Evolutionary conservation across 2,888 invertebrate genomes (phyloP).

Genomic region (Poecilobothrus nobilitatus): DNA sequence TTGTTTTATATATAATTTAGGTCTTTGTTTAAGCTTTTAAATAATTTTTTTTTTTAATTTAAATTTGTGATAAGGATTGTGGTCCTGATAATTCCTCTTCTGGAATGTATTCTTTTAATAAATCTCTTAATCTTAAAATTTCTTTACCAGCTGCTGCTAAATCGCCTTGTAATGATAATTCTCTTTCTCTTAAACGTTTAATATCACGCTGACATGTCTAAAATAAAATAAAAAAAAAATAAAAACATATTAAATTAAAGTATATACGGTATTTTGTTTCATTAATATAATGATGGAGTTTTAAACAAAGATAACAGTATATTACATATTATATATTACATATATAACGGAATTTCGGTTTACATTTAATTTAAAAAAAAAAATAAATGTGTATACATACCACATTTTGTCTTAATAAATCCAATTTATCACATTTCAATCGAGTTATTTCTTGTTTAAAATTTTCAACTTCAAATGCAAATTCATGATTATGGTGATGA

Average conservation of each 20-base stretch:
- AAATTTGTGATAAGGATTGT: background rate
- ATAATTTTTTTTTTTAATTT: background rate
- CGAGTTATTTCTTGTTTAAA: slow-evolving; percentile 73
- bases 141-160: slow-evolving; percentile 71
- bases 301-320: no score
- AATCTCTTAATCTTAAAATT: slow-evolving; percentile 60
- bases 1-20: no score
- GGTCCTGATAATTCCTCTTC: slow-evolving; percentile 9
- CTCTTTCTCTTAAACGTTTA: slow-evolving; percentile 76
- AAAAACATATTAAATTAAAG: background rate
- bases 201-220: slow-evolving; percentile 88
- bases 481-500: slow-evolving; percentile 42
- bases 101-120: slow-evolving; percentile 53
- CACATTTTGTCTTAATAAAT: slow-evolving; percentile 83
- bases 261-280: background rate
- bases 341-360: no score
- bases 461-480: slow-evolving; percentile 51
- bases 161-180: slow-evolving; percentile 71
- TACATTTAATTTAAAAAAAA: no score
- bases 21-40: no score
- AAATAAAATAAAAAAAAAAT: slow-evolving; percentile 28
- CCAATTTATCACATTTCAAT: slow-evolving; percentile 82
- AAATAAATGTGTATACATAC: slow-evolving; percentile 49
- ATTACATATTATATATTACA: no score
- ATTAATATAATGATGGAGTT: no score